phyloP scores from a whole-genome alignment of 2,888 invertebrate genomes.

The Melipona beecheii region DNA sequence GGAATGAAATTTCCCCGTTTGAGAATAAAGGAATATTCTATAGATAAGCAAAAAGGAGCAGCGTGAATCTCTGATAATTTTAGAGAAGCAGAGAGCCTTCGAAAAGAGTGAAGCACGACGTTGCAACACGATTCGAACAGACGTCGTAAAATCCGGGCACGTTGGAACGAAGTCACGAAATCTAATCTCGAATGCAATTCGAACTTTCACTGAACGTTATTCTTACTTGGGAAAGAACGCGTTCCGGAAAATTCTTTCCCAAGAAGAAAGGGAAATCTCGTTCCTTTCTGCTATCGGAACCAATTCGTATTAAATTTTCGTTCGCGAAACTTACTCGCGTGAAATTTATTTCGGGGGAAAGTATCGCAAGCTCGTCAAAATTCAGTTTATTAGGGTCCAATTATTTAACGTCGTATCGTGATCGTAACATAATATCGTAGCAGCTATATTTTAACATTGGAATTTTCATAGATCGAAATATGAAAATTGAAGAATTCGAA shows the following conservation, averaged over 20 bases:
- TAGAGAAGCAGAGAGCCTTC: not conserved
- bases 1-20: too few relatives aligned
- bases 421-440: too few relatives aligned
- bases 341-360: too few relatives aligned
- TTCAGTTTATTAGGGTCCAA: too few relatives aligned
- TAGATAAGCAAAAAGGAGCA: too few relatives aligned
- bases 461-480: too few relatives aligned
- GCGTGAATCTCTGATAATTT: not conserved
- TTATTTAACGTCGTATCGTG: too few relatives aligned
- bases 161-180: not conserved
- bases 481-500: too few relatives aligned
- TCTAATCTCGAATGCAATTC: slow-evolving; percentile 5
- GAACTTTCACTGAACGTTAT: slow-evolving; percentile 35
- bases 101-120: not conserved
- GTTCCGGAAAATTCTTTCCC: slow-evolving; percentile 14
- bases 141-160: not conserved
- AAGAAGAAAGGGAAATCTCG: slow-evolving; percentile 4
- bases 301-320: not conserved
- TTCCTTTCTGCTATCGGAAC: not conserved
- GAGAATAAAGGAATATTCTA: too few relatives aligned
- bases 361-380: too few relatives aligned
- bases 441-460: too few relatives aligned
- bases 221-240: not conserved
- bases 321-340: not conserved
- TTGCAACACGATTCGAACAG: not conserved